Percentiles rank a stretch among this genome's conserved stretches.
These are phyloP conservation scores for Natrix natrix DNA, from an alignment of 2,797 vertebrate genomes.

Conservation along the genomic window DNA sequence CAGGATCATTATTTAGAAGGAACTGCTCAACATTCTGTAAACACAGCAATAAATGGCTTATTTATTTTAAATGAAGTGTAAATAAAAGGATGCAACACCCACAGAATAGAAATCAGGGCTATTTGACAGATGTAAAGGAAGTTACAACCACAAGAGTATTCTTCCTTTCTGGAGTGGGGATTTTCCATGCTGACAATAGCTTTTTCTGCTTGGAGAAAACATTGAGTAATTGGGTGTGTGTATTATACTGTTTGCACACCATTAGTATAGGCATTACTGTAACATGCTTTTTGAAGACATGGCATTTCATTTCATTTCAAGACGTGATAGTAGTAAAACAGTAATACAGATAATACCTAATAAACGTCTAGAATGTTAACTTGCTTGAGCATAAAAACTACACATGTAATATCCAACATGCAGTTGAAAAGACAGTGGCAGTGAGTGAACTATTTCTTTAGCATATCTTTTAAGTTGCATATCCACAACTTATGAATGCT, in stretches of 20 bases:
- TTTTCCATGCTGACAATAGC: background rate
- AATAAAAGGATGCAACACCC: background rate
- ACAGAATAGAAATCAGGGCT: background rate
- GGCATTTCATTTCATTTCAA: background rate
- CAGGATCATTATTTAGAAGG: background rate
- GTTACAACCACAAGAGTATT: slow-evolving; percentile 24
- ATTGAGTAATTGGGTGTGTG: background rate
- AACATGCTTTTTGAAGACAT: background rate
- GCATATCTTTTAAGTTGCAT: background rate
- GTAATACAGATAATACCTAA: background rate
- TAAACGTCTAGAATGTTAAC: background rate
- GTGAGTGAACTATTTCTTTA: background rate
- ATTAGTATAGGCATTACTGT: background rate
- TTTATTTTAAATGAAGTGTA: slow-evolving; percentile 12
- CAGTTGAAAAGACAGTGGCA: background rate
- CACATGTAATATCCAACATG: background rate
- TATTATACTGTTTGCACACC: background rate
- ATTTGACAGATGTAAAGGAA: slow-evolving; percentile 11
- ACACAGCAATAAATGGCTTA: background rate
- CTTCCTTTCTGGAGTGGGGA: background rate
- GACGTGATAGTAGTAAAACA: background rate
- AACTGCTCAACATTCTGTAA: background rate
- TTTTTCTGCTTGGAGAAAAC: background rate
- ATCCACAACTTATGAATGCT: background rate
- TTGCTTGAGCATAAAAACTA: background rate